Base-by-base conservation (phyloP, 2,888 invertebrate species). In the Polymixis lichenea region DNA sequence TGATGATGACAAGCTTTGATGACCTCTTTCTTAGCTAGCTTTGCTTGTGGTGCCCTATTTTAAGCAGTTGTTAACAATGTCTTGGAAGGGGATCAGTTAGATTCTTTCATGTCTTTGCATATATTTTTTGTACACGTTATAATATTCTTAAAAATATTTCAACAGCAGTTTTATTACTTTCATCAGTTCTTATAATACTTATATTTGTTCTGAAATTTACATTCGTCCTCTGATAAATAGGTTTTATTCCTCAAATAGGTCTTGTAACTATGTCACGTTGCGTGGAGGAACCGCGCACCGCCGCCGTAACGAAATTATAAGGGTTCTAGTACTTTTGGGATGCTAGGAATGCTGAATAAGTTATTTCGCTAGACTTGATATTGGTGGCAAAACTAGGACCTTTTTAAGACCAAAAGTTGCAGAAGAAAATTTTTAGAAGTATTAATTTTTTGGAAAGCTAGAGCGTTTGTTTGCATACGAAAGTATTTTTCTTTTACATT, bases 241-340 rank as follows among this genome's bases (percentile, higher is more conserved):
- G 22, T 60, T 65, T 72, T 78, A 55, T 78, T 65, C 28, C 15
- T 65, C 58, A 70, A 80, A 70, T 58, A 77, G n/a, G n/a, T 17
- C 32, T 65, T 65, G n/a, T 78, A 22, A 55, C 43, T 60, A 60
- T 25, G 71, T 60, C 64, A 78, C 15, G 70, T 70, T 19, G 55
- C 7, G n/a, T 46, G 28, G 22, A 32, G 11, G 64, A 55, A 69
- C 69, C 62, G 8, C 62, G 55, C 32, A 19, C 65, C 51, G 56
- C 46, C 60, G 56, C 55, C 49, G 7, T 80, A 80, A 80, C 56
- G 15, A 67, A 80, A 78, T 80, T 80, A 83, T 79, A 79, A 80
- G 38, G 80, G 80, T 80, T 7, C 66, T 51, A 71, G 49, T 38
- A 65, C 22, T 69, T 82, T 58, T 2, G 19, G 46, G 49, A 28